Evolutionary conservation across 2,888 invertebrate genomes (phyloP).

Genomic region (Papilio demoleus): DNA sequence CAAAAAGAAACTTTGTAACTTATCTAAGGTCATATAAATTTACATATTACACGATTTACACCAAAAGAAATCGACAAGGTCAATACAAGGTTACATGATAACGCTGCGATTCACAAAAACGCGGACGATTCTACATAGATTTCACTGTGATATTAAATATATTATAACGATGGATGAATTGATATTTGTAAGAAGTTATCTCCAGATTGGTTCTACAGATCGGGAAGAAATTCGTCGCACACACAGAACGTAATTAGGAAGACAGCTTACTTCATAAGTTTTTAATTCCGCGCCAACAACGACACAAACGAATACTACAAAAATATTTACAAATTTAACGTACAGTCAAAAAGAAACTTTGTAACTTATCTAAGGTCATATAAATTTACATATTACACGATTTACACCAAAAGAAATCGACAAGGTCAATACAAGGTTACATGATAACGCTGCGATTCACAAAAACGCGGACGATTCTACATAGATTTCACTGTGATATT

Average conservation of each 20-base stretch:
- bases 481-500: neutral
- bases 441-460: neutral
- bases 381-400: constrained; percentile 13
- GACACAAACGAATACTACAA: too few relatives aligned
- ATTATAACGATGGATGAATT: too few relatives aligned
- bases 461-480: neutral
- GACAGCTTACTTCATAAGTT: too few relatives aligned
- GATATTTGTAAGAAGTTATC: too few relatives aligned
- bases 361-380: constrained; percentile 22
- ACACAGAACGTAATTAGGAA: too few relatives aligned
- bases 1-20: constrained; percentile 1
- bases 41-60: constrained; percentile 17
- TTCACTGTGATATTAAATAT: neutral
- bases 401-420: constrained; percentile 19
- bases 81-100: constrained; percentile 19
- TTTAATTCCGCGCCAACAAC: too few relatives aligned
- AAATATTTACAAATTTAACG: neutral
- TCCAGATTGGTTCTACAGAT: too few relatives aligned
- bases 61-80: constrained; percentile 20
- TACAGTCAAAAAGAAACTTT: neutral
- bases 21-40: constrained; percentile 26
- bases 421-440: constrained; percentile 25
- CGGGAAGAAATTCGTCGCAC: too few relatives aligned
- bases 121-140: neutral
- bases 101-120: neutral